These are phyloP conservation scores for Camponotus pennsylvanicus DNA, from an alignment of 1,140 invertebrate species.

Conservation along the genomic window DNA sequence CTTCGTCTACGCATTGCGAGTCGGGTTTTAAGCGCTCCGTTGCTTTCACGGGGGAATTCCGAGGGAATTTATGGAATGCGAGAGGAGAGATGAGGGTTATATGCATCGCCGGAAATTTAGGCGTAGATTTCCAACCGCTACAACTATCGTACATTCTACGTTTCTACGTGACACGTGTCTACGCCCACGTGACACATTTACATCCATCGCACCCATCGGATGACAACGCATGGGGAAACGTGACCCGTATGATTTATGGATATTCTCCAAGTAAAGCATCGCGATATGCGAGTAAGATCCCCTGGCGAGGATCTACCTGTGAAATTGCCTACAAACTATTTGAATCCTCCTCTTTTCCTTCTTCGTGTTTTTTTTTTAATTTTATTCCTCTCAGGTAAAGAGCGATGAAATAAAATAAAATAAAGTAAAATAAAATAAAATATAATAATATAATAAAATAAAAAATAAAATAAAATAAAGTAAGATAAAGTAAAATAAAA, in stretches of 20 bases:
- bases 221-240: constrained; percentile 19
- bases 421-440: too few species aligned
- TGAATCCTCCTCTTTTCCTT: not conserved
- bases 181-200: constrained; percentile 69
- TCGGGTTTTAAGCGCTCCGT: constrained; percentile 65
- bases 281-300: not conserved
- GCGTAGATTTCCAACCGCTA: constrained; percentile 60
- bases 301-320: not conserved
- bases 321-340: not conserved
- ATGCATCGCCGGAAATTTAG: constrained; percentile 70
- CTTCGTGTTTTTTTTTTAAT: not conserved
- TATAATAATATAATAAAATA: too few species aligned
- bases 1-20: constrained; percentile 30
- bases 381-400: not conserved
- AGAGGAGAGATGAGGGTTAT: constrained; percentile 60
- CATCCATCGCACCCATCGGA: not conserved
- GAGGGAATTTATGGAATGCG: constrained; percentile 69
- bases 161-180: constrained; percentile 67
- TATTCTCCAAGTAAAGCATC: constrained; percentile 5
- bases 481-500: too few species aligned
- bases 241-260: constrained; percentile 65
- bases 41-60: constrained; percentile 65
- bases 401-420: not conserved
- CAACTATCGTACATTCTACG: constrained; percentile 6
- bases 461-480: too few species aligned